phyloP scores from a whole-genome alignment of 2,888 invertebrate species.

The Cyrtodaria siliqua region DNA sequence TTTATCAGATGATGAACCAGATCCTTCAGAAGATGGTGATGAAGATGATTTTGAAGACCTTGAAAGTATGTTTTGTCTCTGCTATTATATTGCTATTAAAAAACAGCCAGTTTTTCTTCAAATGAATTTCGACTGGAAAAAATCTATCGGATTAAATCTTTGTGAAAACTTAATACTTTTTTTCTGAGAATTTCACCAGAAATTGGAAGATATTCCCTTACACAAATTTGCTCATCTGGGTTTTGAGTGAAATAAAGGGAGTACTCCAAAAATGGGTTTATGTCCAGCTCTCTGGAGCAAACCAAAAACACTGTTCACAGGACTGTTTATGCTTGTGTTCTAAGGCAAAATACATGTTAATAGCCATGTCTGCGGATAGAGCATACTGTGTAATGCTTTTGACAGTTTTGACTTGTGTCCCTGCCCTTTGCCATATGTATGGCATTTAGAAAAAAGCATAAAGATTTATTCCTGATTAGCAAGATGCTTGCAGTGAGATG shows the following conservation, averaged over 20 bases:
- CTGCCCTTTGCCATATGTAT: not conserved
- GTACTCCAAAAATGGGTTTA: too few species aligned
- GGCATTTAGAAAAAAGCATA: not conserved
- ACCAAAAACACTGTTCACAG: too few species aligned
- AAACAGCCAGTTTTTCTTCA: not conserved
- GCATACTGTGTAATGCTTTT: too few species aligned
- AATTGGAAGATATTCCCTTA: too few species aligned
- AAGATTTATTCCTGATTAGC: not conserved
- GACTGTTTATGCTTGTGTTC: too few species aligned
- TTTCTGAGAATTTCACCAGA: too few species aligned
- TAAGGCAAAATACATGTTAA: not conserved
- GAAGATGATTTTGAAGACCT: conserved; percentile 24
- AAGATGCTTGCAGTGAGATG: not conserved
- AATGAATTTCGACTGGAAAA: not conserved
- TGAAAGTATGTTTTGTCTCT: conserved; percentile 22
- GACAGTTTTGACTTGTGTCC: too few species aligned
- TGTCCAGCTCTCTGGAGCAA: too few species aligned
- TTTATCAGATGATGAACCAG: conserved; percentile 11
- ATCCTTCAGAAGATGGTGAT: not conserved
- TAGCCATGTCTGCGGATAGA: not conserved
- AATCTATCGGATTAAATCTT: not conserved
- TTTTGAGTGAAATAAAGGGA: too few species aligned
- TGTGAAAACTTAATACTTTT: too few species aligned
- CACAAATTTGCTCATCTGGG: too few species aligned
- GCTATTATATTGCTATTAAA: too few species aligned